Base-by-base conservation (phyloP, 2,888 invertebrate species). In the Pseudococcus jackbeardsleyi region DNA sequence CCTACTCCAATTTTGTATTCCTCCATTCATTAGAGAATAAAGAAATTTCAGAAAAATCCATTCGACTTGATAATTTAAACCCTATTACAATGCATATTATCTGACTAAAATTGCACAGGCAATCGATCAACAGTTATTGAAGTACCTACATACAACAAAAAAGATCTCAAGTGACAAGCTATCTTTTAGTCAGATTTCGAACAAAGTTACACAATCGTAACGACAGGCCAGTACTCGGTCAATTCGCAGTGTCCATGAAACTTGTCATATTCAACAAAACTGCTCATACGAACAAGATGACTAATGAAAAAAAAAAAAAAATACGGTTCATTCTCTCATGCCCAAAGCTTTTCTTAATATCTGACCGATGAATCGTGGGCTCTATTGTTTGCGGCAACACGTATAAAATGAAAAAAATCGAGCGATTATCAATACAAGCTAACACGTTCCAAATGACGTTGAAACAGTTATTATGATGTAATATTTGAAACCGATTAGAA, bases 351-450 rank as follows among this genome's bases (percentile, higher is more conserved):
- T 68, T 68, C n/a, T 59, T 17, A 4, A 17, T n/a, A 7, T 59
- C n/a, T 59, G 22, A 11, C 19, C 26, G 6, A 39, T 33, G 72
- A 72, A 72, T 72, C 72, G 33, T 72, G 39, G 17, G 33, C 33
- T 72, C 72, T 33, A 33, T 72, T 72, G 72, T 72, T 72, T 33
- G 72, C 39, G 6, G 17, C 72, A 39, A 72, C 72, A 72, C 72
- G 72, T 72, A 72, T 8, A 17, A 33, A 15, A 39, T 39, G 72
- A 72, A 72, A 72, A 15, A 11, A 72, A 33, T 72, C 2, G 39
- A 15, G 26, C 68, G 68, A 7, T 72, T 17, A 72, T 33, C 0
- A 72, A 72, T 15, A 68, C 68, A 42, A 8, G 42, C 42, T 42
- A 42, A 42, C 42, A 33, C 72, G 72, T 33, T 12, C 33, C 15